Percentiles rank a stretch among this genome's conserved stretches.
Evolutionary conservation across 1,140 invertebrate genomes (phyloP).

Genomic region (Drosophila tsacasi): DNA sequence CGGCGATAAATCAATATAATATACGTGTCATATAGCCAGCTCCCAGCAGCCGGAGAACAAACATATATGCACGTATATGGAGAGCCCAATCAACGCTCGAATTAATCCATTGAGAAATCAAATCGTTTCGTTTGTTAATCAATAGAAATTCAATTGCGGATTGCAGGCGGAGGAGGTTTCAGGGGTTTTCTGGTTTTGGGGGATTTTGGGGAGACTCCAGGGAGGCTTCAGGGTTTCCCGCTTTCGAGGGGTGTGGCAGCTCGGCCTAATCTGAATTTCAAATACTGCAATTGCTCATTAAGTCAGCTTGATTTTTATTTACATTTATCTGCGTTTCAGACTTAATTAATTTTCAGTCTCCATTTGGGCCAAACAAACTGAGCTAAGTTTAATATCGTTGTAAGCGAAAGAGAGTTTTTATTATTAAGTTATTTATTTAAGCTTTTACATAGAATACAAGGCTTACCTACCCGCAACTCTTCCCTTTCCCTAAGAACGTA

Average conservation of each 20-base stretch:
- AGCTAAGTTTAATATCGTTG: no score
- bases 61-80: background rate
- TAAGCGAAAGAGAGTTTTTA: no score
- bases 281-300: conserved; percentile 1
- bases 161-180: background rate
- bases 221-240: background rate
- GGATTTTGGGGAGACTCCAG: background rate
- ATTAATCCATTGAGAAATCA: conserved; percentile 48
- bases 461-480: no score
- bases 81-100: conserved; percentile 42
- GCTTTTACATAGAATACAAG: no score
- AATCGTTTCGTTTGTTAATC: conserved; percentile 39
- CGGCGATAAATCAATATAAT: conserved; percentile 44
- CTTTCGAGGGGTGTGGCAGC: background rate
- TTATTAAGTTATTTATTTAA: no score
- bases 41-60: conserved; percentile 21
- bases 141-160: conserved; percentile 40
- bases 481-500: background rate
- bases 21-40: background rate
- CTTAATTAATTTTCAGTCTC: background rate
- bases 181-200: background rate
- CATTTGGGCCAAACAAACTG: background rate
- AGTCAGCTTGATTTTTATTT: conserved; percentile 3
- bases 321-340: background rate
- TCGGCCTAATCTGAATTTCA: conserved; percentile 3